Base-by-base conservation (phyloP, 2,888 invertebrate species). In the Andrena flavipes region DNA sequence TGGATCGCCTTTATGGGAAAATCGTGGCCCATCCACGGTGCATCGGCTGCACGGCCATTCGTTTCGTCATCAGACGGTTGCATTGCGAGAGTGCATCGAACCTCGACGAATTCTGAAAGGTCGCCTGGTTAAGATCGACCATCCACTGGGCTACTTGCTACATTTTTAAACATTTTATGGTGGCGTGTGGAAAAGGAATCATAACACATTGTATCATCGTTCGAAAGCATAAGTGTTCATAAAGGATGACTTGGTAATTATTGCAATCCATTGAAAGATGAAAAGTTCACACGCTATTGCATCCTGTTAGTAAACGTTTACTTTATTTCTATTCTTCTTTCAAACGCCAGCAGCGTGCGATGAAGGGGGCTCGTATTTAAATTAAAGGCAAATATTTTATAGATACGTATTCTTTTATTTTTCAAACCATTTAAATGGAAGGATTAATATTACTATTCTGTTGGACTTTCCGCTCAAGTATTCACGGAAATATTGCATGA, bases 91-190 rank as follows among this genome's bases (percentile, higher is more conserved):
- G 86, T 85, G 87, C 86, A 83, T 78, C 85, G 87, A 91, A 90
- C 88, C 88, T 87, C 85, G 88, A 87, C 90, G 88, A 91, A 92
- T 92, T 89, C 89, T 85, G 54, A 92, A 92, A 93, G 92, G 92
- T 92, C 90, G 90, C 81, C 85, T 85, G 84, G 79, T 82, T 83
- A 81, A 62, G 71, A 88, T 84, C 85, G 79, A 56, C 20, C 67
- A 63, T 49, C 59, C 64, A 56, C 30, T 20, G 59, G 10, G 7
- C 64, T 16, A 42, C 33, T 13, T 29, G 7, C 23, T 59, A 10
- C 26, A 48, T 59, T 68, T 33, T 33, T 42, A 42, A 16, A 16
- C 42, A 42, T 42, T 42, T 42, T 4, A 5, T 16, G 42, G 16
- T 16, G 13, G 16, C 16, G 1, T 0, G 42, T 42, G 42, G 42